Evolutionary conservation across 1,140 invertebrate species (phyloP).

Genomic region (Drosophila tani): DNA sequence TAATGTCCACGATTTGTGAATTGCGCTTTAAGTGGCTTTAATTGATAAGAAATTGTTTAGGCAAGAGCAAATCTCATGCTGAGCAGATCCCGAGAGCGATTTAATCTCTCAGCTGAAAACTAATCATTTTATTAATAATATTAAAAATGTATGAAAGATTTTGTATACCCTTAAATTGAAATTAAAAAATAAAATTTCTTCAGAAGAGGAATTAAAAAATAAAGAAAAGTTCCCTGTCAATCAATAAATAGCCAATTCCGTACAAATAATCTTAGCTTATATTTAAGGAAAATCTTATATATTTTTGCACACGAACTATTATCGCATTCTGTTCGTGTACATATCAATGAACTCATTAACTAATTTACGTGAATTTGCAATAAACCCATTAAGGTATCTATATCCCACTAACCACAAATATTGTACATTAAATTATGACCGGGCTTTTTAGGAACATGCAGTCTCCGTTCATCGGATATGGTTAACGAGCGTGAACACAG

Average conservation of each 20-base stretch:
- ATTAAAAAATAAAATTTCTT: too few species aligned
- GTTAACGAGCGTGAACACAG: background rate
- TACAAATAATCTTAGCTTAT: too few species aligned
- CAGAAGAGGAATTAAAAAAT: too few species aligned
- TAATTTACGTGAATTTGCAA: background rate
- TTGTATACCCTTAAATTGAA: background rate
- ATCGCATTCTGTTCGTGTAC: too few species aligned
- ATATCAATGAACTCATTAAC: background rate
- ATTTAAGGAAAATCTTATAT: too few species aligned
- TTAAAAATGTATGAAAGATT: background rate
- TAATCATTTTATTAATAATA: background rate
- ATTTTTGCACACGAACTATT: too few species aligned
- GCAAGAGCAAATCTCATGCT: background rate
- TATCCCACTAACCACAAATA: background rate
- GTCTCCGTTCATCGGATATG: background rate
- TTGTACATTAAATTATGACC: background rate
- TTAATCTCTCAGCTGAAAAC: background rate
- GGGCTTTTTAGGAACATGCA: background rate
- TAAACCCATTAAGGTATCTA: too few species aligned
- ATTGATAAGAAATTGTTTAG: constrained; percentile 15
- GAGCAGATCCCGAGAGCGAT: background rate
- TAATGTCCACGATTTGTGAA: constrained; percentile 31
- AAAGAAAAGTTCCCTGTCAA: too few species aligned
- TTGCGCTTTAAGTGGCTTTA: constrained; percentile 43
- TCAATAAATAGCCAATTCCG: too few species aligned